These are phyloP conservation scores for Aporophyla nigra DNA, from an alignment of 2,888 invertebrate species.

Conservation along the genomic window DNA sequence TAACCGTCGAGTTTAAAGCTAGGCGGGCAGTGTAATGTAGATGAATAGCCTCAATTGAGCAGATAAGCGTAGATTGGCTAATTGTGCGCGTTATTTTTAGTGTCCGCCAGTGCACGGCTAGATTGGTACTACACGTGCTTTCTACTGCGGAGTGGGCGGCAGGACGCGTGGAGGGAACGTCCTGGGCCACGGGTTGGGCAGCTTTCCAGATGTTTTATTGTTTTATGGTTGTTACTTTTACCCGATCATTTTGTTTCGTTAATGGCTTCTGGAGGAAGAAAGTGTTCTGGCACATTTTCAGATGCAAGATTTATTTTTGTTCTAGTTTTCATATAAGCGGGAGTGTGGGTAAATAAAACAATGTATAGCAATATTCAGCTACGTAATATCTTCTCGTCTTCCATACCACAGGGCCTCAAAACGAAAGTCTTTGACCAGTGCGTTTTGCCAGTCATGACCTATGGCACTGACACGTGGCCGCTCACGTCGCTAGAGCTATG, in stretches of 20 bases:
- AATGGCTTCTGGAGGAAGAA: slow-evolving; percentile 37
- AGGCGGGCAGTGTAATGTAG: slow-evolving; percentile 59
- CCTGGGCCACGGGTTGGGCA: slow-evolving; percentile 47
- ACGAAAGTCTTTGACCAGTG: not conserved
- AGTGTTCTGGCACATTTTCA: slow-evolving; percentile 49
- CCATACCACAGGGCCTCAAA: not conserved
- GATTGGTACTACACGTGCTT: slow-evolving; percentile 56
- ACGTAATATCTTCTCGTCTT: not conserved
- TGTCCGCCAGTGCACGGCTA: slow-evolving; percentile 71
- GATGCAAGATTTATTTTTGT: slow-evolving; percentile 26
- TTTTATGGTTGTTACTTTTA: slow-evolving; percentile 19
- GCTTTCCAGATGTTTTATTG: slow-evolving; percentile 24
- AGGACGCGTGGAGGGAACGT: slow-evolving; percentile 1
- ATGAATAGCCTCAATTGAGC: slow-evolving; percentile 80
- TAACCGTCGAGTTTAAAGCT: slow-evolving; percentile 36
- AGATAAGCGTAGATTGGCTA: slow-evolving; percentile 78
- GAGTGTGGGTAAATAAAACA: not conserved
- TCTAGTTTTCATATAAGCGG: slow-evolving; percentile 1
- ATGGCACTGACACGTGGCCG: not conserved
- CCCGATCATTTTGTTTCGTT: slow-evolving; percentile 20
- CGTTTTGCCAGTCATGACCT: not conserved
- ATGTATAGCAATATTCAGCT: not conserved
- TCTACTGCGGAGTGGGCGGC: slow-evolving; percentile 35
- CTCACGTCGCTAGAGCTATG: not conserved
- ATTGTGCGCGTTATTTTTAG: slow-evolving; percentile 84